Base-by-base conservation (phyloP, 2,888 invertebrate genomes). In the Gastrophysa polygoni region DNA sequence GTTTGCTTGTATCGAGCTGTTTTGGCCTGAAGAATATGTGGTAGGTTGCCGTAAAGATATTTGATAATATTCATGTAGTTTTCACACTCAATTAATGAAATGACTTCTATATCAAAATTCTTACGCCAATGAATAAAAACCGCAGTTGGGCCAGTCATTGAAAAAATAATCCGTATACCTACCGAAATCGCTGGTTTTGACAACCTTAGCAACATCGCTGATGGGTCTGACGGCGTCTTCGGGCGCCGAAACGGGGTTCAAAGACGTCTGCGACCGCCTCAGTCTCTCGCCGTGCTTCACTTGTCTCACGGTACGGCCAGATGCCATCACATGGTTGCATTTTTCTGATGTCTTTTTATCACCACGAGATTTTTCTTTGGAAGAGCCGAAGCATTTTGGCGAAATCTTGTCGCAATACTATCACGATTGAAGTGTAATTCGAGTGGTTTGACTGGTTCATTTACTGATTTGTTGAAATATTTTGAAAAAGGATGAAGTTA, bases 281-380 rank as follows among this genome's bases (percentile, higher is more conserved):
- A 84, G 77, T 68, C 83, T 82, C 82, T 87, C 88, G 75, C 86
- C 86, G 77, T 89, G 87, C 82, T 90, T 90, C 71, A 90, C 87
- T 85, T 88, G 89, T 74, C 89, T 86, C 74, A 90, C 90, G 71
- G 89, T 90, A 76, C 86, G 85, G 77, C 84, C 72, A 63, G 83
- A 83, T 73, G 84, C 89, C 89, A 89, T 89, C 80, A 86, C 87
- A 87, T 86, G 85, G 82, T 86, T 84, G 83, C 80, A 83, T 83
- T 71, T 61, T 68, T 63, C 43, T 24, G 10, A 34, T 18, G 28
- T 29, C 6, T 38, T 38, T 34, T 6, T 10, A n/a, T 52, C 16
- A 21, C 4, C 16, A 4, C 21, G 24, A 1, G 4, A 20, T 38
- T 52, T 52, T 5, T 38, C 8, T 38, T 52, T 24, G 14, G 21